Base-by-base conservation (phyloP, 2,797 vertebrate genomes). In the Nasua narica region DNA sequence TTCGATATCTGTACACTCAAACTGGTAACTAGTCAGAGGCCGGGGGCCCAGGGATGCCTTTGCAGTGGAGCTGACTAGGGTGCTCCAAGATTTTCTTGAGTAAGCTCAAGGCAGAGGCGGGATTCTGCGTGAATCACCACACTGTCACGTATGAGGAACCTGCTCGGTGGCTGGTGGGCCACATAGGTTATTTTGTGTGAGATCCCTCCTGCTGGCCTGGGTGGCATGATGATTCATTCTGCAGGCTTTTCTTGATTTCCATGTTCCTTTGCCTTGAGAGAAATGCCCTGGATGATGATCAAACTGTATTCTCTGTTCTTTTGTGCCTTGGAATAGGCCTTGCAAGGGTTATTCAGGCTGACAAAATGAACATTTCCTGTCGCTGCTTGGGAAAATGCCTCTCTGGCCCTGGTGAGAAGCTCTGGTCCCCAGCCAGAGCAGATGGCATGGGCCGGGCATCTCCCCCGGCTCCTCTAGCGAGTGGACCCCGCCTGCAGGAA, bases 331-430 rank as follows among this genome's bases (percentile, higher is more conserved):
- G n/a, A 98, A 96, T 96, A 97, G 97, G 72, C 92, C 94, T 95
- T 97, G 96, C 97, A 93, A 94, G 46, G 93, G 97, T 98, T 98
- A 97, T 96, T 98, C 62, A 11, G 85, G 95, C 98, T 98, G 98
- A 97, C 94, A 98, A 98, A 98, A 98, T 84, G 98, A 98, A 97
- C 96, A 98, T 98, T 98, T 98, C 98, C 97, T 98, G 93, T 98
- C 98, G 95, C 97, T 98, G 79, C 97, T 98, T 98, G 98, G 74
- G 65, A 74, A 84, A 60, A 84, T 56, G 27, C 25, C 37, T 78
- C 78, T 25, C 4, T 56, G 69, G 35, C n/a, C n/a, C 79, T 78
- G 52, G 16, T 58, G 60, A 79, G 58, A 32, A 74, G 82, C 19
- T 54, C 48, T 62, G 82, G 65, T 86, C 37, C 40, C 50, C 84